Conservation (phyloP, 2,888 invertebrate genomes). For the Drosophila gaucha region DNA sequence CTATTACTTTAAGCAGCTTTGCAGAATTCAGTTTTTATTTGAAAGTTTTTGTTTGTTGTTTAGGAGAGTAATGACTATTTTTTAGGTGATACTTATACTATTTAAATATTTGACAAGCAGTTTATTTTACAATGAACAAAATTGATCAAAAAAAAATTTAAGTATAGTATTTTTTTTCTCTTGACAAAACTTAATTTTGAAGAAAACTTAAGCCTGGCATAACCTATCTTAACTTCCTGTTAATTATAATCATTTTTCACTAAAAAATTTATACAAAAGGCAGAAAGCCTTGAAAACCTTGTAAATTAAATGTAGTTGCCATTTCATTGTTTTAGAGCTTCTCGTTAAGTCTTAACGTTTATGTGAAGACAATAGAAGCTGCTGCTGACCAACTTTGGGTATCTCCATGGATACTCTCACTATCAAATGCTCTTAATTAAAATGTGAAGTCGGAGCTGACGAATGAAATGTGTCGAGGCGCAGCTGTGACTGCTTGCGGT, state of each 20-base stretch:
- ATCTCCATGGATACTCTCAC: background rate
- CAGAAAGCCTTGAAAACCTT: background rate
- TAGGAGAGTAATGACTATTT: background rate
- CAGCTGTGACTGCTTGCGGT: slow-evolving; percentile 2
- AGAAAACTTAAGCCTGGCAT: no score
- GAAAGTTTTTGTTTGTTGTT: no score
- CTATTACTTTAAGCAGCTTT: no score
- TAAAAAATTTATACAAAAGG: background rate
- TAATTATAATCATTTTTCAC: background rate
- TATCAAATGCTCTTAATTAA: slow-evolving; percentile 48
- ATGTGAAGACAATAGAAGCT: slow-evolving; percentile 1
- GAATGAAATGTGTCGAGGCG: slow-evolving; percentile 43
- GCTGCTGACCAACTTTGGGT: background rate
- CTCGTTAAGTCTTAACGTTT: background rate
- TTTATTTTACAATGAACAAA: background rate
- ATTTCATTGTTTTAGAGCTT: slow-evolving; percentile 4
- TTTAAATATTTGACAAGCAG: background rate
- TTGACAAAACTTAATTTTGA: no score
- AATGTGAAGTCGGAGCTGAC: slow-evolving; percentile 25
- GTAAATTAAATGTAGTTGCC: background rate
- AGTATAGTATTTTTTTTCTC: no score
- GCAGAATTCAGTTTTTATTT: no score
- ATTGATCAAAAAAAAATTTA: no score
- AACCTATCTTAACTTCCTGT: no score
- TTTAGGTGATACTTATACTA: background rate